phyloP scores from a whole-genome alignment of 2,797 vertebrate species.

The Xerus rutilus region DNA sequence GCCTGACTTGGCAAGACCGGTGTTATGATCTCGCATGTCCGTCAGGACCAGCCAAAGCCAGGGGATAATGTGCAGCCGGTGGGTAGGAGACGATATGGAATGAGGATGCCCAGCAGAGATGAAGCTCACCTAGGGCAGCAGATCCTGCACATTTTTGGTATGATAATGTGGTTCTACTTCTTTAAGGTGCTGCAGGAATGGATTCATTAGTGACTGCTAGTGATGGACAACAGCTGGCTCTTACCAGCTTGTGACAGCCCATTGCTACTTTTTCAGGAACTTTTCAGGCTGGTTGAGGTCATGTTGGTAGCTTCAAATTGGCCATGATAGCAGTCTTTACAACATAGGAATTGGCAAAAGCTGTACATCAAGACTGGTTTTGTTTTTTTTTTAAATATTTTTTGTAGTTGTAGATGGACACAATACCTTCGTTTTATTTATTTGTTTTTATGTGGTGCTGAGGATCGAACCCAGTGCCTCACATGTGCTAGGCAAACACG shows the following conservation, averaged over 20 bases:
- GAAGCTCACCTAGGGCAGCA: too few species aligned
- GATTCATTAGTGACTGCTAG: not conserved
- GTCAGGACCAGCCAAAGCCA: not conserved
- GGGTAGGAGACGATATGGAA: too few species aligned
- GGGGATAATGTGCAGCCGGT: not conserved
- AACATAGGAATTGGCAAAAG: not conserved
- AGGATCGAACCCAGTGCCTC: too few species aligned
- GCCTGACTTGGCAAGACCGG: not conserved
- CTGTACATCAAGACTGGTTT: not conserved
- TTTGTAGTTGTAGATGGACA: too few species aligned
- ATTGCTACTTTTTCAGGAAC: not conserved
- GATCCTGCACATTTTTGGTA: not conserved
- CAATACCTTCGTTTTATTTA: too few species aligned
- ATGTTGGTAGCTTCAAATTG: not conserved
- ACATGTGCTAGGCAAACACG: too few species aligned
- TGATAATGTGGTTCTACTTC: not conserved
- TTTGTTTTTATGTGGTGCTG: too few species aligned
- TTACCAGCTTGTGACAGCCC: not conserved
- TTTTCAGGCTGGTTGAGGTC: not conserved
- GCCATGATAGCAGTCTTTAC: not conserved
- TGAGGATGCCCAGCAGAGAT: not conserved
- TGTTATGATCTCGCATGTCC: not conserved
- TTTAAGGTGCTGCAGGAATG: not conserved
- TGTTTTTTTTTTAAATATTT: too few species aligned
- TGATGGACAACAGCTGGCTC: not conserved